Percentiles rank a stretch among this genome's conserved stretches.
These are phyloP conservation scores for Rutpela maculata DNA, from an alignment of 2,888 invertebrate species.

Conservation along the genomic window DNA sequence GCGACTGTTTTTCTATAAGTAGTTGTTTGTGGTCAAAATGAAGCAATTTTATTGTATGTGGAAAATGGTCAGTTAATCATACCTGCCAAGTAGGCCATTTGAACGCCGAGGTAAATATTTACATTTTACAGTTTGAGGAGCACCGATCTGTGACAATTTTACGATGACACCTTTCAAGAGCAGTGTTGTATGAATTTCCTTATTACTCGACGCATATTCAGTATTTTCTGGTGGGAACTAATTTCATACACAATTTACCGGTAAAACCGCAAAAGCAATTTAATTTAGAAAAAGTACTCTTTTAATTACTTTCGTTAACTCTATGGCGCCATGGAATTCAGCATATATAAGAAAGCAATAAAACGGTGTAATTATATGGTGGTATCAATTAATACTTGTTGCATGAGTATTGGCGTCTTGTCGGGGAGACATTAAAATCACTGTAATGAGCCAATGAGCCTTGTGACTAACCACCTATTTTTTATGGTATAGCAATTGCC, in stretches of 20 bases:
- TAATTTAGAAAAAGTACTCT: not conserved
- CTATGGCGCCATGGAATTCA: not conserved
- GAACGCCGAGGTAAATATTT: constrained; percentile 24
- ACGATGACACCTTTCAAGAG: not conserved
- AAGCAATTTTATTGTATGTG: no score
- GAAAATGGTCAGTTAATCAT: no score
- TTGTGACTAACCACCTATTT: not conserved
- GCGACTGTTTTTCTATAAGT: no score
- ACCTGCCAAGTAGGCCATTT: no score
- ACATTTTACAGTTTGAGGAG: constrained; percentile 24
- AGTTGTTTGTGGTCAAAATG: no score
- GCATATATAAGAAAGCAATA: constrained; percentile 4
- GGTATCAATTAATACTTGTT: not conserved
- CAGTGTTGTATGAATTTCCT: constrained; percentile 22
- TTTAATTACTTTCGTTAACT: not conserved
- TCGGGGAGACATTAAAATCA: not conserved
- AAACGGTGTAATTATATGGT: not conserved
- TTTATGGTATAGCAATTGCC: not conserved
- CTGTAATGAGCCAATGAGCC: not conserved
- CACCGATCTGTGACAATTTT: constrained; percentile 5
- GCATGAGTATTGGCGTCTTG: not conserved
- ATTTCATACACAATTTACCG: not conserved
- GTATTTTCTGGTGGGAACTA: not conserved
- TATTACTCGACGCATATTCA: not conserved
- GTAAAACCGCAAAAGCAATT: constrained; percentile 23